phyloP scores from a whole-genome alignment of 2,797 vertebrate species.

The Tenualosa ilisha region DNA sequence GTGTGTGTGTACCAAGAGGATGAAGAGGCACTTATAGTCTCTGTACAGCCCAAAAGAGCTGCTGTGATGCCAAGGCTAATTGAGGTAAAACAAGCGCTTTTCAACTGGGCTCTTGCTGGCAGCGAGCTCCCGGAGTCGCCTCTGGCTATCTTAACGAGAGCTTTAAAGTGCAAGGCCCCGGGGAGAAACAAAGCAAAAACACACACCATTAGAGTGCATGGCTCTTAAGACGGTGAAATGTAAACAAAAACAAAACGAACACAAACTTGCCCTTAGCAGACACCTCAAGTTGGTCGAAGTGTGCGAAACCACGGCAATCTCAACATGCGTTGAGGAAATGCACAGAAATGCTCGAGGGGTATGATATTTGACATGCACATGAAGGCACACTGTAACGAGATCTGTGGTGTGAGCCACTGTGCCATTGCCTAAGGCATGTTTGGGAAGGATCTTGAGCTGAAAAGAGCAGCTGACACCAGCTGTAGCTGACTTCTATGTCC shows the following conservation, averaged over 20 bases:
- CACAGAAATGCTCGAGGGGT: too few species aligned
- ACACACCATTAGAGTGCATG: not conserved
- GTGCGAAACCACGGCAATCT: constrained; percentile 28
- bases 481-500: not conserved
- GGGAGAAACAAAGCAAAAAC: not conserved
- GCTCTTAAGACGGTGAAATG: too few species aligned
- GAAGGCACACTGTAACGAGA: constrained; percentile 32
- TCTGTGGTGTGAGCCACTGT: not conserved
- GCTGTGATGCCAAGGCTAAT: not conserved
- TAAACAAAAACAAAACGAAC: not conserved
- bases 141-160: not conserved
- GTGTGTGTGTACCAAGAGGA: not conserved
- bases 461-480: not conserved
- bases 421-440: not conserved
- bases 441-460: not conserved
- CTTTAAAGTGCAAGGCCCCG: not conserved
- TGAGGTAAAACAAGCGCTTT: not conserved
- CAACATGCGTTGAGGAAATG: constrained; percentile 12
- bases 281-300: constrained; percentile 42
- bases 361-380: constrained; percentile 16
- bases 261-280: constrained; percentile 15
- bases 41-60: not conserved
- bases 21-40: not conserved
- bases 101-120: not conserved
- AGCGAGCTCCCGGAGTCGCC: not conserved